phyloP scores from a whole-genome alignment of 2,797 vertebrate species.

The Tangara arthus region DNA sequence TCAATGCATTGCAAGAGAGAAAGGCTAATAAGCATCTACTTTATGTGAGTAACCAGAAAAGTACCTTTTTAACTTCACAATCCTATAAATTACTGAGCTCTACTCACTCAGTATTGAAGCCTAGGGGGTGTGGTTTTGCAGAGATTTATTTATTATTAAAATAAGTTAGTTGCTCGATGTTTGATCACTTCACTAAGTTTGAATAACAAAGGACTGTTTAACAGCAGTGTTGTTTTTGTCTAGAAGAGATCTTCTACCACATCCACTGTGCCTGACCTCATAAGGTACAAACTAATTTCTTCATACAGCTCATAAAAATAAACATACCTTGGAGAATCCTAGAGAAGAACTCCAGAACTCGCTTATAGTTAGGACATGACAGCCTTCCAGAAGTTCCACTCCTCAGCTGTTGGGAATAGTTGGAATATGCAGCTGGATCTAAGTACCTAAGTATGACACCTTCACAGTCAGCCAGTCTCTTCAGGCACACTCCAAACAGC shows the following conservation, averaged over 20 bases:
- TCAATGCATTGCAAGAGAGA: slow-evolving; percentile 93
- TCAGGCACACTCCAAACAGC: neutral
- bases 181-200: neutral
- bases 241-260: neutral
- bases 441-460: neutral
- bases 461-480: neutral
- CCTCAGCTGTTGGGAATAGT: neutral
- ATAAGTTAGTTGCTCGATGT: neutral
- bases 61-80: neutral
- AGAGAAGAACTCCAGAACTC: neutral
- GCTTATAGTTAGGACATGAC: neutral
- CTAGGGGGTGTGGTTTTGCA: neutral
- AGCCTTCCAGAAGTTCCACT: neutral
- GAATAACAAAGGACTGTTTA: neutral
- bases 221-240: neutral
- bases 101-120: neutral
- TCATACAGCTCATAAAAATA: neutral
- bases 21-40: slow-evolving; percentile 97
- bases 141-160: neutral
- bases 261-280: neutral
- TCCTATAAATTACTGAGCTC: neutral
- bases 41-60: slow-evolving; percentile 83
- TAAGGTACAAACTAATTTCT: neutral
- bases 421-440: neutral
- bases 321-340: neutral